Evolutionary conservation across 2,888 invertebrate species (phyloP), one percentile per base, ranked within the genome.

Genomic region (Athetis lepigone): DNA sequence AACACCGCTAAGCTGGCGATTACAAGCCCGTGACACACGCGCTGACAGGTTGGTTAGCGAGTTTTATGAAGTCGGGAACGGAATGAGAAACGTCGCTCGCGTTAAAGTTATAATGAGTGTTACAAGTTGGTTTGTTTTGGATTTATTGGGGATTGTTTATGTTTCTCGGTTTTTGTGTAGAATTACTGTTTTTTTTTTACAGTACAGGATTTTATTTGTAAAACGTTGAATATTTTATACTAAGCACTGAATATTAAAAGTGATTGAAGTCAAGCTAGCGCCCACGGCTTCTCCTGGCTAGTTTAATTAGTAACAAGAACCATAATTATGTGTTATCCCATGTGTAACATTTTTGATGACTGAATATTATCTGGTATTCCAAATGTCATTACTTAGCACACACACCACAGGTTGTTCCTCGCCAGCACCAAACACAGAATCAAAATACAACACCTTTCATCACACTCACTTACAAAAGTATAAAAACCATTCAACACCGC

Each of bases 1-100:
- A 54, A 46, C 43, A 25, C 23, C 37, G 11, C 40, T 49, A n/a
- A 73, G 39, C 54, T 40, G n/a, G 25, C 29, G 46, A 66, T 54
- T 33, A 55, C 36, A 70, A 13, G 39, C 21, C 29, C 6, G 55
- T 46, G 75, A 61, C 61, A 69, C 9, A 69, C 51, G 2, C 6
- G 4, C 56, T 49, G 43, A 70, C 49, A 50, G 57, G 16, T 29
- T 39, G 25, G 40, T n/a, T 29, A 70, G 29, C 75, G n/a, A 55
- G 27, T 56, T 63, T 55, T 43, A 42, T 46, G 13, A 46, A 50
- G 19, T 58, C 40, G 4, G 5, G 5, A 51, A 45, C 19, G 19
- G 29, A 16, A 23, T 33, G 18, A 40, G n/a, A 47, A 54, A 37
- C 18, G 5, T 47, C 11, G n/a, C 21, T 47, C 11, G n/a, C 21